Percentiles rank a stretch among this genome's conserved stretches.
phyloP scores from a whole-genome alignment of 2,113 vertebrate genomes.

The Eretmochelys imbricata region DNA sequence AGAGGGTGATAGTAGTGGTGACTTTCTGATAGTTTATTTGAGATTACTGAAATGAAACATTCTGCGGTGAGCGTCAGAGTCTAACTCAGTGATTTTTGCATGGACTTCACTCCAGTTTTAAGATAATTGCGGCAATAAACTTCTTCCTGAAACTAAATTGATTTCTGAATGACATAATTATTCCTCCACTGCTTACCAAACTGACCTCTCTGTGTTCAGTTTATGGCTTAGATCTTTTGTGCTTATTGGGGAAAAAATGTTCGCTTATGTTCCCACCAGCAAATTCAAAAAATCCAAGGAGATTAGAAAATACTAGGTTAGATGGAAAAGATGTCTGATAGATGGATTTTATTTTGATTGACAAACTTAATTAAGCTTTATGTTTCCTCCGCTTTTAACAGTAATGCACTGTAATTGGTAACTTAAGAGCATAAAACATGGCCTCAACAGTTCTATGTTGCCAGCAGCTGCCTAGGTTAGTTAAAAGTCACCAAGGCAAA shows the following conservation, averaged over 20 bases:
- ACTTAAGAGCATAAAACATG: not conserved
- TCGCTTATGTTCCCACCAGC: slow-evolving; percentile 45
- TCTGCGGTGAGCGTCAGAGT: not conserved
- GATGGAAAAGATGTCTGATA: not conserved
- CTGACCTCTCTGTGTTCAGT: slow-evolving; percentile 50
- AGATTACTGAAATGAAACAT: not conserved
- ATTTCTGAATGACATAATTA: slow-evolving; percentile 67
- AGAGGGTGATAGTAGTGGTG: not conserved
- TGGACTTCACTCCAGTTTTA: slow-evolving; percentile 68
- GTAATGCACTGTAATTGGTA: not conserved
- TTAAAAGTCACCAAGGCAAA: not conserved
- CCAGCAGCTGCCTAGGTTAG: not conserved
- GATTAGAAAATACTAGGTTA: slow-evolving; percentile 5
- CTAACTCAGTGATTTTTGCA: slow-evolving; percentile 36
- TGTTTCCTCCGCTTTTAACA: not conserved
- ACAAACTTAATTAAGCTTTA: slow-evolving; percentile 4
- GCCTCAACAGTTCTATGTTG: not conserved
- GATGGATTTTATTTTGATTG: not conserved
- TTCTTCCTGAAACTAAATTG: slow-evolving; percentile 63
- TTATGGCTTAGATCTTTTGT: slow-evolving; percentile 28
- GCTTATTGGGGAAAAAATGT: not conserved
- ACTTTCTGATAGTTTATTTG: not conserved
- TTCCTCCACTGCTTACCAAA: slow-evolving; percentile 64
- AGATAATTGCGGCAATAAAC: slow-evolving; percentile 64
- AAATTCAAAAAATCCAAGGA: slow-evolving; percentile 1